A percentile compares a stretch with the other conserved stretches of the same genome.
phyloP scores from a whole-genome alignment of 2,888 invertebrate genomes.

The Drosophila sordidula region DNA sequence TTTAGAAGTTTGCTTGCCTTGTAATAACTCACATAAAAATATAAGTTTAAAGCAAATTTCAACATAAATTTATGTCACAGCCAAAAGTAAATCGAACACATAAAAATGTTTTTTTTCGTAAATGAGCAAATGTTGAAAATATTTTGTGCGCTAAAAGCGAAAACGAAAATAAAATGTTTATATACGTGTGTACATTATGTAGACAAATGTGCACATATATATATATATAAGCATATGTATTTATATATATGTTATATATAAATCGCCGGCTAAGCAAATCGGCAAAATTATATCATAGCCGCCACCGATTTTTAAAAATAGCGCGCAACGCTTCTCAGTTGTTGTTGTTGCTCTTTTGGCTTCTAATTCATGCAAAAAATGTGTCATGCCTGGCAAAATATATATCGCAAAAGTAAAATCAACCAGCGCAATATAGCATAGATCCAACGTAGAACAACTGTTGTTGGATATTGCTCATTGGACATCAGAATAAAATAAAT shows the following conservation, averaged over 20 bases:
- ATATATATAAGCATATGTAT: constrained; percentile 9
- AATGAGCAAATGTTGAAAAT: constrained; percentile 66
- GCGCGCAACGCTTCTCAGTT: constrained; percentile 51
- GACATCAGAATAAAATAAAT: constrained; percentile 11
- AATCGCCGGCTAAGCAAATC: constrained; percentile 73
- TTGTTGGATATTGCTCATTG: constrained; percentile 19
- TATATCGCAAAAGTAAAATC: constrained; percentile 41
- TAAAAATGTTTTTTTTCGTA: constrained; percentile 27
- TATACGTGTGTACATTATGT: constrained; percentile 13
- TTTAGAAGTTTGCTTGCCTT: constrained; percentile 38
- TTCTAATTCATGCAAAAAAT: constrained; percentile 63
- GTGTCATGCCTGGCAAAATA: constrained; percentile 67
- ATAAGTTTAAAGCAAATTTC: constrained; percentile 24
- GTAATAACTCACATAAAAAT: constrained; percentile 50
- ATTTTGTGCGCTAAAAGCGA: constrained; percentile 59
- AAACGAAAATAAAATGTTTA: constrained; percentile 64
- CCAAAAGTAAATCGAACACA: constrained; percentile 38
- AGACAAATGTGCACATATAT: constrained; percentile 10
- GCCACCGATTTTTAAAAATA: constrained; percentile 76
- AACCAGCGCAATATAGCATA: constrained; percentile 19
- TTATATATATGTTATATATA: constrained; percentile 29
- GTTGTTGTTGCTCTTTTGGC: constrained; percentile 27
- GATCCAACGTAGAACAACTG: constrained; percentile 5
- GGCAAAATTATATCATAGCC: constrained; percentile 75
- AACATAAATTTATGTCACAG: constrained; percentile 61